Percentiles rank a stretch among this genome's conserved stretches.
Conservation (phyloP, 2,113 vertebrate species). For the Oncorhynchus keta region DNA sequence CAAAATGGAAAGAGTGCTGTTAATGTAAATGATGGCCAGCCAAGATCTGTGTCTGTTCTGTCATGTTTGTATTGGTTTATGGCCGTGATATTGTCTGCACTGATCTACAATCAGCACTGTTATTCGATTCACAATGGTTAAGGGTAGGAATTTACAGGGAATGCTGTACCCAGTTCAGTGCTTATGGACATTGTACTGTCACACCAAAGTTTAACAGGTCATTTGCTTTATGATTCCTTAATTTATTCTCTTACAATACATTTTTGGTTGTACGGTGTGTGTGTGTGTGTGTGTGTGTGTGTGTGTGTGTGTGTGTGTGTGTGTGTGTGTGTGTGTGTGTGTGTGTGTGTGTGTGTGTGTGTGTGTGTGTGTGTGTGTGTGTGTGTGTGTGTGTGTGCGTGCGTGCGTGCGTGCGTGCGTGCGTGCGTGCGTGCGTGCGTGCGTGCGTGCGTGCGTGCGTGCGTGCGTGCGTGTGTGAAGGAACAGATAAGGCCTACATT, state of each 20-base stretch:
- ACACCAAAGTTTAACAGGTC: constrained; percentile 10
- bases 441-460: background rate
- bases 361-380: background rate
- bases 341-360: constrained; percentile 15
- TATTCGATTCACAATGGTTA: background rate
- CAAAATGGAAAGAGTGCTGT: background rate
- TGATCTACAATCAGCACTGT: constrained; percentile 5
- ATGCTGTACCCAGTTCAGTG: background rate
- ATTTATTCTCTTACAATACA: constrained; percentile 36
- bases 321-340: constrained; percentile 8
- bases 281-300: background rate
- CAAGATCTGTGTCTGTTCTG: background rate
- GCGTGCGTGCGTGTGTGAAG: background rate
- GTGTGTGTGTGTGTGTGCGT: background rate
- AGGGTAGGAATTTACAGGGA: background rate
- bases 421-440: constrained; percentile 13
- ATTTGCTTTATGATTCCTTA: constrained; percentile 27
- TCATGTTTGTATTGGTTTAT: background rate
- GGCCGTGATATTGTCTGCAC: background rate
- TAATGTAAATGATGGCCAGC: background rate
- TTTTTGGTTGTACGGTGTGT: background rate
- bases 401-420: constrained; percentile 8
- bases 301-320: constrained; percentile 8
- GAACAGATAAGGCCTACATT: background rate
- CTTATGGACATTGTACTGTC: constrained; percentile 1